A percentile compares a stretch with the other conserved stretches of the same genome.
Conservation (phyloP, 2,797 vertebrate genomes). For the Salarias fasciatus region DNA sequence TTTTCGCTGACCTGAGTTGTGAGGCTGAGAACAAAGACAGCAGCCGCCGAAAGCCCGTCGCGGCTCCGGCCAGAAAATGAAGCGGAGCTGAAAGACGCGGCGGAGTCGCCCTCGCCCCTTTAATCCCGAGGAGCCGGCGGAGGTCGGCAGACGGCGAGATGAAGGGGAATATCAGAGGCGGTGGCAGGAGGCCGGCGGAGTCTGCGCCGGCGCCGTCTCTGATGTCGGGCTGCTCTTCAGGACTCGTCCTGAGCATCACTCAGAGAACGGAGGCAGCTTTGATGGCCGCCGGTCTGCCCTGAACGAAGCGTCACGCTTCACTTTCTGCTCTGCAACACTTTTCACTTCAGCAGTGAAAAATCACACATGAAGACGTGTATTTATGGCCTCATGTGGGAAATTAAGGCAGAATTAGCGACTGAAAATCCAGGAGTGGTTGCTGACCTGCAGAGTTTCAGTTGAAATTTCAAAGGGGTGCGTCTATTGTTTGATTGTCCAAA, state of each 20-base stretch:
- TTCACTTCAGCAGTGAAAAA: constrained; percentile 9
- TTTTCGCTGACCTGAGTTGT: constrained; percentile 10
- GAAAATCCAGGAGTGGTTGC: too few relatives aligned
- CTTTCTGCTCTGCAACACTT: constrained; percentile 7
- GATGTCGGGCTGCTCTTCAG: constrained; percentile 36
- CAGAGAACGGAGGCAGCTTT: constrained; percentile 8
- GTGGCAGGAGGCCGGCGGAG: constrained; percentile 25
- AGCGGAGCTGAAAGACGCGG: constrained; percentile 12
- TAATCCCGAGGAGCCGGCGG: constrained; percentile 29
- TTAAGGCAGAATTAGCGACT: not conserved
- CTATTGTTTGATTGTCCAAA: too few relatives aligned
- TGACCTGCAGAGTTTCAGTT: too few relatives aligned
- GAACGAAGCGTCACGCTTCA: constrained; percentile 22
- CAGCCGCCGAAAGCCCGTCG: constrained; percentile 2
- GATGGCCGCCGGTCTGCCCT: not conserved
- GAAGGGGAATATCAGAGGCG: constrained; percentile 31
- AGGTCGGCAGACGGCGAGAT: constrained; percentile 30
- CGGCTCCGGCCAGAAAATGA: constrained; percentile 26
- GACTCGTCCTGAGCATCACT: constrained; percentile 29
- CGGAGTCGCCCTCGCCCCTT: constrained; percentile 33
- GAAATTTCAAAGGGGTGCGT: too few relatives aligned
- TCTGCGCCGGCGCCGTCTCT: constrained; percentile 16
- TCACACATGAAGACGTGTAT: too few relatives aligned
- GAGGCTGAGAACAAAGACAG: constrained; percentile 11
- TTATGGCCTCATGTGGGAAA: not conserved